Evolutionary conservation across 2,113 vertebrate species (phyloP), one percentile per base, ranked within the genome.

Genomic region (Platichthys stellatus): DNA sequence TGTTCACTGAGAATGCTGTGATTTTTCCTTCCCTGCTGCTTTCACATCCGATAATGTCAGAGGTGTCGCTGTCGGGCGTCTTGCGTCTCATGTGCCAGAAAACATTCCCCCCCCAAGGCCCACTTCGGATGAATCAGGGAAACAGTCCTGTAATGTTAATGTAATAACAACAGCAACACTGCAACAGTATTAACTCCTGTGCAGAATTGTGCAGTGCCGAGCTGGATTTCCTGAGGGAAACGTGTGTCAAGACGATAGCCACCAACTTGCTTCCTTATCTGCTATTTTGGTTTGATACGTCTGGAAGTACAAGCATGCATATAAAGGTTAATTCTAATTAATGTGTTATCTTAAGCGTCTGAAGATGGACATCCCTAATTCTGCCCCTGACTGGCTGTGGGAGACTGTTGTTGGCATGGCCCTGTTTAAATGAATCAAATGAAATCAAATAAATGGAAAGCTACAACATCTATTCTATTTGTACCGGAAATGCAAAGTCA

Each of bases 1-100:
- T 26, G 18, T 76, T 78, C 49, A 17, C 18, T 2, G n/a, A 69
- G 26, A 38, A 4, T 15, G 18, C 59, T 0, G 13, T 62, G 70
- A 72, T 63, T 79, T 79, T 78, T 56, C 67, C 40, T 73, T 63
- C 47, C 62, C 60, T 59, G 7, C 43, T n/a, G 31, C 65, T 81
- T 84, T 76, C 81, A 64, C 69, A 82, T 74, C 65, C 17, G 1
- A 24, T 63, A 63, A 84, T 69, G 83, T 83, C 81, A 76, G 72
- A 84, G 70, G 74, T 83, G 67, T 74, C 66, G 45, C 78, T 74
- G 71, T 80, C 57, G 57, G 57, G 45, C 82, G 21, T 86, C 10
- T 3, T 3, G 1, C 67, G 65, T 73, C 76, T 73, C 76, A 51
- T 67, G 8, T 58, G 47, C 26, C 7, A 24, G 38, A 56, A 12